phyloP scores from a whole-genome alignment of 2,113 vertebrate species.

The Bos indicus region DNA sequence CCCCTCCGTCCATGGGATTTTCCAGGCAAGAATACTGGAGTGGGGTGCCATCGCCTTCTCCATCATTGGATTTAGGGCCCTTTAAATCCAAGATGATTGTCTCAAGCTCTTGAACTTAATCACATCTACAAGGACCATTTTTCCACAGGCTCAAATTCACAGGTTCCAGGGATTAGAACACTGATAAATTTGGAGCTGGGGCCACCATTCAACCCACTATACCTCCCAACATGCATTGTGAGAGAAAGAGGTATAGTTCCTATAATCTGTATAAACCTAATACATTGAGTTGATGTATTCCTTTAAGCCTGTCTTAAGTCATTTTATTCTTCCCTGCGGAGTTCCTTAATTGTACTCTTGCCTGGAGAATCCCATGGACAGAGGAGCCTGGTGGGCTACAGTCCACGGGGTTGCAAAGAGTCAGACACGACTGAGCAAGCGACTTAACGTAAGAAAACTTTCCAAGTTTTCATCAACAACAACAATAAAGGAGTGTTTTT shows the following conservation, averaged over 20 bases:
- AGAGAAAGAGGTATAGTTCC: neutral
- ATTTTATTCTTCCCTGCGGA: neutral
- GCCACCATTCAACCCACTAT: neutral
- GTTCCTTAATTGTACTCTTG: neutral
- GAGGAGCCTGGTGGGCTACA: neutral
- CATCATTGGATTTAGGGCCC: neutral
- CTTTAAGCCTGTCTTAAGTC: neutral
- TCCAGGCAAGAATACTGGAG: no score
- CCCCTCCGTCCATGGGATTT: no score
- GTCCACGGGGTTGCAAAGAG: neutral
- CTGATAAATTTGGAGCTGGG: neutral
- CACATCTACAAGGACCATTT: neutral
- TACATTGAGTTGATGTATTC: neutral
- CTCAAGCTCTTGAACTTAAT: neutral
- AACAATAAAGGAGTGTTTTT: neutral
- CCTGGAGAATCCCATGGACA: no score
- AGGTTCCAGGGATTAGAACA: neutral
- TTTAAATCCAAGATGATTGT: neutral
- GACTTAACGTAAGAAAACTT: neutral
- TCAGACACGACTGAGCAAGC: fast-evolving
- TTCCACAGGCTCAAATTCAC: neutral
- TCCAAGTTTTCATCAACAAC: neutral
- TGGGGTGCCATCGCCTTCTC: no score
- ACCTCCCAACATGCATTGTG: neutral
- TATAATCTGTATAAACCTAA: neutral